A percentile compares a stretch with the other conserved stretches of the same genome.
These are phyloP conservation scores for Sipha flava DNA, from an alignment of 1,140 invertebrate genomes.

Conservation along the genomic window DNA sequence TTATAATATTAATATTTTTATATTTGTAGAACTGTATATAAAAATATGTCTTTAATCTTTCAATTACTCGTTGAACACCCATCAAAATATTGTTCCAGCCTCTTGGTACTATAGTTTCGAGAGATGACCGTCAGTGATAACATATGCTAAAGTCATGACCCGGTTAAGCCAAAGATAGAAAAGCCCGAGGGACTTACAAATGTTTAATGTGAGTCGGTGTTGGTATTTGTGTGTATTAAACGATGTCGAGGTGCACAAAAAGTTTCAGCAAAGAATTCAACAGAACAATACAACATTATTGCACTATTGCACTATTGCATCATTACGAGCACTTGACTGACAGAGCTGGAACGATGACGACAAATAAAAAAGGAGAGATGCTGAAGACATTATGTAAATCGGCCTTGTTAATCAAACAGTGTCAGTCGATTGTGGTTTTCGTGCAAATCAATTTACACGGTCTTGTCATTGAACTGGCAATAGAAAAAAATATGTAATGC, in stretches of 20 bases:
- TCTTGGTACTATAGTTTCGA: neutral
- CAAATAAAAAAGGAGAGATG: neutral
- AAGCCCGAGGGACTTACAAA: neutral
- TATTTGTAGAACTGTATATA: too few relatives aligned
- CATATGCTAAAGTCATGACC: neutral
- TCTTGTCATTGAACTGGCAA: constrained; percentile 16
- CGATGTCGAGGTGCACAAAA: neutral
- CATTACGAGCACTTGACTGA: neutral
- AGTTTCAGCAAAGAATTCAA: neutral
- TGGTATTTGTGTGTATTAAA: neutral
- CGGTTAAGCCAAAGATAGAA: neutral
- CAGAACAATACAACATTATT: neutral
- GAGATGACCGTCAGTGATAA: constrained; percentile 5
- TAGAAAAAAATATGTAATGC: neutral
- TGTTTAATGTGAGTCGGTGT: neutral
- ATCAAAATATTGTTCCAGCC: neutral
- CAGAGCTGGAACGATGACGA: neutral
- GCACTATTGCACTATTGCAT: too few relatives aligned
- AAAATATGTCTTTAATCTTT: too few relatives aligned
- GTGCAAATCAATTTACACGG: constrained; percentile 19
- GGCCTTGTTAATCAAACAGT: constrained; percentile 15
- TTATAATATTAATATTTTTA: too few relatives aligned
- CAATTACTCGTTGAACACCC: neutral
- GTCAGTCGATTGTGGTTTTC: neutral
- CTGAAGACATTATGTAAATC: neutral